phyloP scores from a whole-genome alignment of 2,113 vertebrate genomes.

The Vimba vimba region DNA sequence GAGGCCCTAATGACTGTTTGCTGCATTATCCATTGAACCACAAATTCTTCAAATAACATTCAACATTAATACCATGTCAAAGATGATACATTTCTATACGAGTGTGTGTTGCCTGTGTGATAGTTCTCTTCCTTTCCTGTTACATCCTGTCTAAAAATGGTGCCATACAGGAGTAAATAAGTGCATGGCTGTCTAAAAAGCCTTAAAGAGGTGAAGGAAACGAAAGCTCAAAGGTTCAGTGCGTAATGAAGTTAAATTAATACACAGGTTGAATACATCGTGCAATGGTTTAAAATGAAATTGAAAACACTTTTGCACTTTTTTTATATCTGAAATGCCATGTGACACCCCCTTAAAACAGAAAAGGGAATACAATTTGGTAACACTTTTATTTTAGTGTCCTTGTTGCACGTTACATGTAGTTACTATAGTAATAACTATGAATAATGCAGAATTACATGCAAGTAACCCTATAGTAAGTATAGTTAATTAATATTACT shows the following conservation, averaged over 20 bases:
- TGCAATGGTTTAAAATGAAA: background rate
- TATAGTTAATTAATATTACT: too few relatives aligned
- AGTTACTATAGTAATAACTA: too few relatives aligned
- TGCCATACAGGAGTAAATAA: constrained; percentile 24
- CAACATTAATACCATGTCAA: constrained; percentile 10
- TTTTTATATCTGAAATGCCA: background rate
- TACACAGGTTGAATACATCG: background rate
- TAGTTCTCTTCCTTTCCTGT: background rate
- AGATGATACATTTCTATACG: background rate
- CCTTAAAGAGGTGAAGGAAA: constrained; percentile 8
- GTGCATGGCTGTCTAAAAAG: constrained; percentile 20
- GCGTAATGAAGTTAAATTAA: background rate
- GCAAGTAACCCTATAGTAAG: too few relatives aligned
- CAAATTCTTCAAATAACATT: constrained; percentile 14
- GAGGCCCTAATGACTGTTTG: background rate
- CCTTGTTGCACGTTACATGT: too few relatives aligned
- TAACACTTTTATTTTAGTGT: too few relatives aligned
- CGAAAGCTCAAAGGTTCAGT: background rate
- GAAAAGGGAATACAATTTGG: background rate
- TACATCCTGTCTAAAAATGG: constrained; percentile 17
- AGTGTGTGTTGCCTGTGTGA: background rate
- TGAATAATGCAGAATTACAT: too few relatives aligned
- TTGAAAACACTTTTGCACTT: constrained; percentile 2
- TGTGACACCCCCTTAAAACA: background rate
- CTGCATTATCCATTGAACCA: constrained; percentile 8